These are phyloP conservation scores for Sakesphorus luctuosus DNA, from an alignment of 2,113 vertebrate genomes.

Conservation along the genomic window DNA sequence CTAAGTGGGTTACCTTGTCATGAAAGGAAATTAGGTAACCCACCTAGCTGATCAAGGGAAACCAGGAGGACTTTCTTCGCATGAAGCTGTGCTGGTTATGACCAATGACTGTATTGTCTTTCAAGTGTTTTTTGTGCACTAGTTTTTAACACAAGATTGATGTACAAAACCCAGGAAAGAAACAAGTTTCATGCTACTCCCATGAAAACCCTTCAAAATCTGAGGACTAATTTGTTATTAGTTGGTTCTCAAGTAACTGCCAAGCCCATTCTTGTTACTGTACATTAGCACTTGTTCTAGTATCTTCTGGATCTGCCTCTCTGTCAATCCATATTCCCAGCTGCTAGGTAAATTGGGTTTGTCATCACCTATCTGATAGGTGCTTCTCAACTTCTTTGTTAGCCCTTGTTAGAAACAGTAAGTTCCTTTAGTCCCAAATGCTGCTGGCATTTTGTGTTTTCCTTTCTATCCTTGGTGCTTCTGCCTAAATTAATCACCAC, in stretches of 20 bases:
- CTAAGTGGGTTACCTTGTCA: neutral
- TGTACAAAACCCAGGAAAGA: neutral
- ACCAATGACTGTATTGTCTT: neutral
- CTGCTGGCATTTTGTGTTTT: neutral
- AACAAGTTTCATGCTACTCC: neutral
- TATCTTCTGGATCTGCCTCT: neutral
- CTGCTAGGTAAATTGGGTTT: neutral
- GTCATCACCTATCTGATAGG: neutral
- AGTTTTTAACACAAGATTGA: neutral
- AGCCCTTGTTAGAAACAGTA: neutral
- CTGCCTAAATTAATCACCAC: neutral
- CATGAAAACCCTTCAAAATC: neutral
- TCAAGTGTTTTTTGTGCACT: neutral
- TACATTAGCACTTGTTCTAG: neutral
- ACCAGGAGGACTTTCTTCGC: neutral
- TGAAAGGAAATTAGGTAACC: neutral
- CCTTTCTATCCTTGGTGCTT: neutral
- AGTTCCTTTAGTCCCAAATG: neutral
- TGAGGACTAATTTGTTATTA: neutral
- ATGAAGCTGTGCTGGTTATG: neutral
- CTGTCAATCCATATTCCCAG: neutral
- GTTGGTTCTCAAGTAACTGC: neutral
- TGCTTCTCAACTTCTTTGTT: neutral
- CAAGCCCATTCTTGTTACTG: neutral
- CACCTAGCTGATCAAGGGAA: no score